Evolutionary conservation across 1,140 invertebrate species (phyloP).

Genomic region (Teleopsis dalmanni): DNA sequence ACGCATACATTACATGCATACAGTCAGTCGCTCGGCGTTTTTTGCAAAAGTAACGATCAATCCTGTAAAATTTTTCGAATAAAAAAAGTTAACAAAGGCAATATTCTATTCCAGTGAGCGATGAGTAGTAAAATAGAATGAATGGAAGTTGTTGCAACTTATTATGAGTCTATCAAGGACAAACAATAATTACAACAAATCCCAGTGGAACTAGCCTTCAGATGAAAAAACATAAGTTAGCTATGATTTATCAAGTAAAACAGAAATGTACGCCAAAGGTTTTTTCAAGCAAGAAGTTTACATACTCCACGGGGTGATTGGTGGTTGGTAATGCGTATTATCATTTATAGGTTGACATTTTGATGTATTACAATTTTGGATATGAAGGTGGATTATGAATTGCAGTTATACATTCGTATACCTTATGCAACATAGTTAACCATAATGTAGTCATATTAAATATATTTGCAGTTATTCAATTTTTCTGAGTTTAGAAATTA

Average conservation of each 20-base stretch:
- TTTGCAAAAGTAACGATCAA: not conserved
- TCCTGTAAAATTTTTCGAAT: no score
- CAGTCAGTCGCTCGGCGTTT: not conserved
- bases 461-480: not conserved
- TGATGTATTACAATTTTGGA: not conserved
- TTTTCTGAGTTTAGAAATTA: not conserved
- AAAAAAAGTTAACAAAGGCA: not conserved
- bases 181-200: not conserved
- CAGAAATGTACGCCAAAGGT: no score
- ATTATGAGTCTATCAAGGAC: not conserved
- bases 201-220: not conserved
- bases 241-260: conserved; percentile 2
- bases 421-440: not conserved
- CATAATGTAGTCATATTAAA: not conserved
- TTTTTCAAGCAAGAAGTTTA: no score
- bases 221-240: conserved; percentile 3
- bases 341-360: no score
- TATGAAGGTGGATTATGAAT: not conserved
- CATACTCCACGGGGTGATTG: no score
- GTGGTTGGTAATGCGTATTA: no score
- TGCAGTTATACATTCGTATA: not conserved
- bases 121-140: not conserved
- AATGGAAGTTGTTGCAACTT: no score
- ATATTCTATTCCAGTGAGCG: not conserved
- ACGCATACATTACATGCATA: not conserved